These are phyloP conservation scores for Oryzias javanicus DNA, from an alignment of 2,113 vertebrate genomes.

Conservation along the genomic window DNA sequence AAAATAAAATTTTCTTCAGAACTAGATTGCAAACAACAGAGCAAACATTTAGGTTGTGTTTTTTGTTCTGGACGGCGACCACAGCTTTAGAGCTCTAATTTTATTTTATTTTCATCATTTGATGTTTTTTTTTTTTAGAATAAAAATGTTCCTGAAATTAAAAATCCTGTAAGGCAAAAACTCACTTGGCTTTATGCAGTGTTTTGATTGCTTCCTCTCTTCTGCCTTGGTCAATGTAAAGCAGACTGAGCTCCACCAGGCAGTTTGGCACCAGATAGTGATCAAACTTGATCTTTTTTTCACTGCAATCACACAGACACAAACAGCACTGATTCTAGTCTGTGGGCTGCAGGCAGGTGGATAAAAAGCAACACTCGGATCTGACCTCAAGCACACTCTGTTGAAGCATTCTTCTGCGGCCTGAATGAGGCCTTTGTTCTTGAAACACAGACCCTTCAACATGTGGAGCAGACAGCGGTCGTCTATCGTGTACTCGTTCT, in stretches of 20 bases:
- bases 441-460: slow-evolving; percentile 79
- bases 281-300: slow-evolving; percentile 80
- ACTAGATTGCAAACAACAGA: no score
- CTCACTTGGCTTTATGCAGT: slow-evolving; percentile 81
- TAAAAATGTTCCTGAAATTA: no score
- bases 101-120: no score
- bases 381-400: slow-evolving; percentile 71
- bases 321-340: background rate
- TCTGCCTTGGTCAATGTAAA: slow-evolving; percentile 72
- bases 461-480: slow-evolving; percentile 76
- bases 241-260: slow-evolving; percentile 77
- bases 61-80: no score
- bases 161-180: background rate
- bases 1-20: no score
- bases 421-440: slow-evolving; percentile 71
- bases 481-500: slow-evolving; percentile 69
- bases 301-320: slow-evolving; percentile 54
- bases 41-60: no score
- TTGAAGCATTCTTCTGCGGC: slow-evolving; percentile 76
- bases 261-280: slow-evolving; percentile 81
- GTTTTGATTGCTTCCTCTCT: slow-evolving; percentile 77
- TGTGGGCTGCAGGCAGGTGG: no score
- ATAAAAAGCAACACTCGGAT: no score
- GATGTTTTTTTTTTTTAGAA: no score
- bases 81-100: no score